Evolutionary conservation across 2,113 vertebrate species (phyloP), one percentile per base, ranked within the genome.

Genomic region (Corynorhinus townsendii): DNA sequence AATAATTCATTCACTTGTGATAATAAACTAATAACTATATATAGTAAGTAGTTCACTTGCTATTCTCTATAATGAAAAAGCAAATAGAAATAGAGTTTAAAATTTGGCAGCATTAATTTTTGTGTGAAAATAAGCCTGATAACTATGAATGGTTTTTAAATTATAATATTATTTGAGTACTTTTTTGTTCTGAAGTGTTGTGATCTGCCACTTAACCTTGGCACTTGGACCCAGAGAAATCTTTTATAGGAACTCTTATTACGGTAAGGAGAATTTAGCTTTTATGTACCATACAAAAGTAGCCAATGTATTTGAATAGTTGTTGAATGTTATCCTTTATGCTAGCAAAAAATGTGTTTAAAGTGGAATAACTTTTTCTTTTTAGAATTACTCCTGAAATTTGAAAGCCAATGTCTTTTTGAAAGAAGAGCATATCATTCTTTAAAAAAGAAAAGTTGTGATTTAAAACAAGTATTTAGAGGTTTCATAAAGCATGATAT

Each of bases 361-460:
- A 96, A 91, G 47, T 95, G 45, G 96, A 97, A 96, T 97, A 96
- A 95, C 56, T 5, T 95, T 97, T 97, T 97, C 72, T 93, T 91
- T 93, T 96, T 86, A 91, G 73, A 98, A 97, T 97, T 97, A 95
- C 88, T 54, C 91, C 95, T 91, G 88, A 97, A 91, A 94, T 97
- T 97, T 97, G 95, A 95, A 97, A 95, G 86, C 94, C 97, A 97
- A 97, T 97, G 91, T 93, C 95, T 97, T 97, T 97, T 94, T 94
- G 84, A 95, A 97, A 95, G 95, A 96, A 97, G 81, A 97, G 88
- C 19, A 69, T 96, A 96, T 97, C 84, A 56, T 35, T 97, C 43
- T 93, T 97, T 93, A 76, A 87, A 97, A 98, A 98, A 64, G 66
- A 4, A 77, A 89, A 89, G 47, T 93, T 96, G 59, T 95, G 84